A percentile compares a stretch with the other conserved stretches of the same genome.
phyloP scores from a whole-genome alignment of 2,888 invertebrate genomes.

The Patella pellucida region DNA sequence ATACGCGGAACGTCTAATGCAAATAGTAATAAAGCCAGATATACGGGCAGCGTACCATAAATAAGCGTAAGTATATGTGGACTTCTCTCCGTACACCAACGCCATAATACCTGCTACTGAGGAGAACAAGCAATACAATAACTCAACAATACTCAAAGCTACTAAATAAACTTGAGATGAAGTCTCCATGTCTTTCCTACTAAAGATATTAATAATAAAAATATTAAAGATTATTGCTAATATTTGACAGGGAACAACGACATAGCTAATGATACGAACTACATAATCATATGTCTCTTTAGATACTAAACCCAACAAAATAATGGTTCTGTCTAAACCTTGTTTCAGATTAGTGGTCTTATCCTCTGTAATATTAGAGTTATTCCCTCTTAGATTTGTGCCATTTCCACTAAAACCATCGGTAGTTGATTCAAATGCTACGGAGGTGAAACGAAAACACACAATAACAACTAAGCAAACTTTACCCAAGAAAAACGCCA shows the following conservation, averaged over 20 bases:
- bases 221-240: neutral
- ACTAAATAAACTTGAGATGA: neutral
- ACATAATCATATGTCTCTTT: neutral
- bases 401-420: too few species aligned
- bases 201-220: neutral
- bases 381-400: too few species aligned
- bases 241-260: neutral
- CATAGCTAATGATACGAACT: neutral
- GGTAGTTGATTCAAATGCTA: too few species aligned
- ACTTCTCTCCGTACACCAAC: neutral
- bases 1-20: neutral
- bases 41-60: neutral
- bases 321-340: too few species aligned
- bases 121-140: neutral
- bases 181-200: neutral
- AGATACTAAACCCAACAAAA: neutral
- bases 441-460: too few species aligned
- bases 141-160: neutral
- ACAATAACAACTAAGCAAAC: too few species aligned
- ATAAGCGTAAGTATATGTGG: neutral
- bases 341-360: too few species aligned
- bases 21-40: neutral
- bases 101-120: neutral
- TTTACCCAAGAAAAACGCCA: too few species aligned
- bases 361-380: too few species aligned